phyloP scores from a whole-genome alignment of 2,113 vertebrate species.

The Cygnus atratus region DNA sequence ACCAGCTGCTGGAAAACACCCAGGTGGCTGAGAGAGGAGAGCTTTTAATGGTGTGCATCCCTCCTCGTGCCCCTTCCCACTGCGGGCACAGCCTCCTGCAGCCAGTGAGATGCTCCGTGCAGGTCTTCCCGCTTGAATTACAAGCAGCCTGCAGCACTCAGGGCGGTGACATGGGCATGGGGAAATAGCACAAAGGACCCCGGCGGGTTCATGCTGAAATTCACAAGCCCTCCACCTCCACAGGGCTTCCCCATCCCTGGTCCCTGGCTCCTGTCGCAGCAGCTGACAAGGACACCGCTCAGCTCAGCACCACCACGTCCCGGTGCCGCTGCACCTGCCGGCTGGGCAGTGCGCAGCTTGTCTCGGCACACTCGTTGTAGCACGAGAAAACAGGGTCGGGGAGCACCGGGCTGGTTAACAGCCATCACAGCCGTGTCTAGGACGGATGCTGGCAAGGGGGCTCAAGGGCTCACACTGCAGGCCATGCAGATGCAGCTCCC shows the following conservation, averaged over 20 bases:
- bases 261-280: background rate
- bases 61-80: background rate
- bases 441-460: background rate
- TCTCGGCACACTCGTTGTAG: background rate
- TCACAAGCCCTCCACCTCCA: background rate
- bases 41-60: background rate
- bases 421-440: rapidly evolving
- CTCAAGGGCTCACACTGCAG: background rate
- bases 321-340: background rate
- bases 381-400: background rate
- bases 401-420: background rate
- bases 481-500: background rate
- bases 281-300: background rate
- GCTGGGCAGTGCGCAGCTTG: background rate
- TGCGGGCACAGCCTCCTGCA: background rate
- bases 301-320: background rate
- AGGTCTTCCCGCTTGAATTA: background rate
- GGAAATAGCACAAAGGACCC: background rate
- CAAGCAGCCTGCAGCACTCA: rapidly evolving
- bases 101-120: background rate
- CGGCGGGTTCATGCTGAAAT: background rate
- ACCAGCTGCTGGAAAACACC: background rate
- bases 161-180: background rate
- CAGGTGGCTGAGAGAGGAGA: background rate
- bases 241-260: background rate